Base-by-base conservation (phyloP, 2,797 vertebrate species). In the Nyctalus aviator region DNA sequence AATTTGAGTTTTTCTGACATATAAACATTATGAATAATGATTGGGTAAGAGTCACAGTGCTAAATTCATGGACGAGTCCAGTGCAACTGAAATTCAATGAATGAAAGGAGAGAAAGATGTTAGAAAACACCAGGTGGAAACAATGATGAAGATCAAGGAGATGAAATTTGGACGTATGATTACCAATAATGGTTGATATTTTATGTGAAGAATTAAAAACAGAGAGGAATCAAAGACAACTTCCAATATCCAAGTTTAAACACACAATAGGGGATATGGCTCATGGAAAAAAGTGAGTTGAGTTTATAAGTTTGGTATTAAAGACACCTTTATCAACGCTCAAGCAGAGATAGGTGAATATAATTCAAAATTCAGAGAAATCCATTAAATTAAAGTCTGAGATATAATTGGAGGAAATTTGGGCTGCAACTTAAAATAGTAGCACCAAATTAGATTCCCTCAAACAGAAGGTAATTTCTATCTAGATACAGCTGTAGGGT, bases 271-370 rank as follows among this genome's bases (percentile, higher is more conserved):
- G 8, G 6, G 50, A 27, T 50, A 12, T 13, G 7, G 20, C 30
- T 32, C 41, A 92, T 72, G 25, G 23, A 4, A 15, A 73, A 73
- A 82, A 77, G n/a, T 55, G 11, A 48, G 0, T 59, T 44, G 3
- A 41, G 10, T 77, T 50, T 53, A 73, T 2, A 79, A 64, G 73
- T 20, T 5, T 46, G 30, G 25, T 25, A 14, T 17, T 44, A 44
- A 37, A 66, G 18, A 71, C 2, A 30, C 6, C 20, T 30, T 0
- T 27, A 14, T 11, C 37, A 7, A 21, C 0, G 9, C 6, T 48
- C 18, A 85, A n/a, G 6, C 21, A 46, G 21, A 64, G 5, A 85
- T 71, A 1, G 11, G 57, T 59, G 57, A 59, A 59, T 59, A 59
- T 59, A 59, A 59, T 25, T 59, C 4, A 59, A 27, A 59, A 59